Evolutionary conservation across 2,797 vertebrate species (phyloP), one percentile per base, ranked within the genome.

Genomic region (Anolis apletophallus): DNA sequence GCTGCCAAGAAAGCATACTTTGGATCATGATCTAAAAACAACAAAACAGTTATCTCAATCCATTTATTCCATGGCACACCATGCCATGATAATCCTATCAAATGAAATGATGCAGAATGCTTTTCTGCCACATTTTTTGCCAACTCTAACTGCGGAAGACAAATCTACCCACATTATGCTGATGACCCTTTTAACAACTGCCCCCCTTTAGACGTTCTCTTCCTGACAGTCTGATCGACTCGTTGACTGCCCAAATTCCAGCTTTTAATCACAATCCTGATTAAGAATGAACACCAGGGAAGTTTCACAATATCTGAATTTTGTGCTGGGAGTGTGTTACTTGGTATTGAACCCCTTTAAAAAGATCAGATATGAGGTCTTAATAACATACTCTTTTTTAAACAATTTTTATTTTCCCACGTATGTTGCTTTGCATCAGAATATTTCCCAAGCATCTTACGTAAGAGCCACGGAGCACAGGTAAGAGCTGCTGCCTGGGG

Each of bases 281-380:
- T 85, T 36, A 85, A 87, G 52, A n/a, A 93, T 85, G 86, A 83
- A 71, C 3, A 85, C 88, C 85, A 17, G 3, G 26, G 0, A 54
- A 34, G 57, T 87, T 86, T 87, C 83, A 78, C 75, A 83, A 82
- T 83, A 88, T 81, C 91, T 92, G 90, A 86, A 90, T 78, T 50
- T 64, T 83, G 88, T 83, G 81, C 80, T 80, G 85, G 82, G 83
- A 85, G 17, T 89, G 86, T 78, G 81, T 54, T 88, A 52, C 85
- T 85, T 77, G 2, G 89, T 89, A 94, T 88, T 89, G 91, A 92
- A 92, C 90, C 87, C 85, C 90, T 23, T 50, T 80, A 87, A 78
- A 78, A 90, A 86, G 68, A 85, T 90, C 85, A 81, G 88, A 77
- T 93, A 76, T 72, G 86, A 92, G 79, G 90, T 67, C 1, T 0